phyloP scores from a whole-genome alignment of 1,140 invertebrate species.

The Drosophila saltans region DNA sequence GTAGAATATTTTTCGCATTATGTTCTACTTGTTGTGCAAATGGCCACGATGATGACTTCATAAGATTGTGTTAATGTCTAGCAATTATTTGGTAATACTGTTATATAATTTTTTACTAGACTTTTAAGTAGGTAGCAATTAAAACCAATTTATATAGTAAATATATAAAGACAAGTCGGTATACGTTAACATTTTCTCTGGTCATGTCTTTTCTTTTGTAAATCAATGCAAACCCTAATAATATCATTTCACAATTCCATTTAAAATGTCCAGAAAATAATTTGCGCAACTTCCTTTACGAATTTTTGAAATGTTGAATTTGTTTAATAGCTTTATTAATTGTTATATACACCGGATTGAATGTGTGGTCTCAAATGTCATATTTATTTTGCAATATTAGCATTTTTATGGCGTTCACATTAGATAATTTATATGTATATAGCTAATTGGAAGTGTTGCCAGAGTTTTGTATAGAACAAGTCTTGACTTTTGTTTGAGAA shows the following conservation, averaged over 20 bases:
- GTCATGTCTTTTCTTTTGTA: too few species aligned
- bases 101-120: too few species aligned
- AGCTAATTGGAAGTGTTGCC: background rate
- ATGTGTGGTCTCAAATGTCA: background rate
- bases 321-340: background rate
- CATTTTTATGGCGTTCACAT: background rate
- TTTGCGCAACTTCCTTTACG: background rate
- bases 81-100: too few species aligned
- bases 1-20: too few species aligned
- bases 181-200: too few species aligned
- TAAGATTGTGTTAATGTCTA: too few species aligned
- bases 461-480: slow-evolving; percentile 9
- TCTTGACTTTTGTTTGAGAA: slow-evolving; percentile 23
- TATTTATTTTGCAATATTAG: background rate
- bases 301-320: background rate
- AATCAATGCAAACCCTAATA: too few species aligned
- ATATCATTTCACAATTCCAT: background rate
- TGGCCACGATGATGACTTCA: too few species aligned
- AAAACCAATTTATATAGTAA: too few species aligned
- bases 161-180: too few species aligned
- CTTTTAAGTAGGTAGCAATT: too few species aligned
- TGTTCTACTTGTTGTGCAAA: too few species aligned
- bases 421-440: background rate
- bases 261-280: background rate
- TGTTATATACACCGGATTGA: background rate